Evolutionary conservation across 1,140 invertebrate species (phyloP), one percentile per base, ranked within the genome.

Genomic region (Macrobrachium rosenbergii): DNA sequence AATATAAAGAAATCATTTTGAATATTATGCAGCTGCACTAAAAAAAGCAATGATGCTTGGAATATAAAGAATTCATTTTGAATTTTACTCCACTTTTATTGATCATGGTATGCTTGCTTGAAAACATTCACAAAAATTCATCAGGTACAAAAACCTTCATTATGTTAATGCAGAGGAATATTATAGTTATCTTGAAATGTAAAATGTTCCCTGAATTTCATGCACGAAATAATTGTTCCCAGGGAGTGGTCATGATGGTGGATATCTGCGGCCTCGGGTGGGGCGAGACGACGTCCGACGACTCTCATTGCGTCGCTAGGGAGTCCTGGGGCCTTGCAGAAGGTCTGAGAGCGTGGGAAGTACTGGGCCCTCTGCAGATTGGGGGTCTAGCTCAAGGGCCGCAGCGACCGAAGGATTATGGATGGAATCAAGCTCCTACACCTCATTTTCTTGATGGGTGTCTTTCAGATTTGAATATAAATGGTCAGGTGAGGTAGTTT

Each of bases 231-330:
- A 2, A 1, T 43, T 21, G 14, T 12, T n/a, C 19, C 7, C 19
- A 85, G 83, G 69, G 75, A 17, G 75, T 69, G 72, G 59, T 67
- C 23, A 19, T 85, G 60, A 78, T 85, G 83, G 59, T 85, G 63
- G 83, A 85, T 17, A 5, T 64, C 23, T 85, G 83, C 64, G 83
- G 83, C 14, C 17, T 45, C 3, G 72, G 72, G 1, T 83, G 82
- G 82, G 59, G 59, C 10, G 69, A 83, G 23, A 37, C 60, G 11
- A 8, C 14, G 12, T 10, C 8, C 7, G 62, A 23, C 43, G 64
- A 59, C 21, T 17, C 45, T 12, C 45, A 73, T 62, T 87, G 67
- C 21, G 11, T 72, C 19, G 43, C 58, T 16, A 28, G 84, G 58
- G 69, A 52, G 60, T 45, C 28, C n/a, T 87, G 84, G 84, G 59